A percentile compares a stretch with the other conserved stretches of the same genome.
These are phyloP conservation scores for Chascanopsetta lugubris DNA, from an alignment of 2,113 vertebrate genomes.

Conservation along the genomic window DNA sequence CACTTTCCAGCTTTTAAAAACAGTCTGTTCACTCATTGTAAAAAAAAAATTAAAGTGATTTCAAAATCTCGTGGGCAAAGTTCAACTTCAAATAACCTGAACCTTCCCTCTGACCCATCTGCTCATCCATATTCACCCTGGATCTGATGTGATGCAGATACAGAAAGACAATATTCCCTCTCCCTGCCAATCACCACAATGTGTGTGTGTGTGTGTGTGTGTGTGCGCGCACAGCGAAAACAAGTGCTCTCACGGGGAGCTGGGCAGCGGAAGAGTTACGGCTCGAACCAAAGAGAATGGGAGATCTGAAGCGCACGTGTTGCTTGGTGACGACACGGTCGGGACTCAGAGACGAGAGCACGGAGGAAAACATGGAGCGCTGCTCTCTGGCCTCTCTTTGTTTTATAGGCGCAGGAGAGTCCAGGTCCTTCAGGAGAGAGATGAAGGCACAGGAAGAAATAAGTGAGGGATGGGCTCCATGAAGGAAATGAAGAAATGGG, in stretches of 20 bases:
- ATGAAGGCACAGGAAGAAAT: slow-evolving; percentile 14
- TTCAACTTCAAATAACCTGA: slow-evolving; percentile 11
- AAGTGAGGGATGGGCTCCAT: slow-evolving; percentile 3
- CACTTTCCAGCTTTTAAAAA: no score
- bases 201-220: slow-evolving; percentile 18
- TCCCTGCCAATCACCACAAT: slow-evolving; percentile 66
- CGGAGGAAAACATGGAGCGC: slow-evolving; percentile 50
- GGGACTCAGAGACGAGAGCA: slow-evolving; percentile 34
- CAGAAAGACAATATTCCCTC: slow-evolving; percentile 42
- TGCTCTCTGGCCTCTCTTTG: slow-evolving; percentile 1
- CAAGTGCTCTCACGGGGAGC: slow-evolving; percentile 24
- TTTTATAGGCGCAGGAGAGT: slow-evolving; percentile 18
- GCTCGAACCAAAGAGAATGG: slow-evolving; percentile 43
- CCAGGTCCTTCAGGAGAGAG: slow-evolving; percentile 12
- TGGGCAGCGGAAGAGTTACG: slow-evolving; percentile 30
- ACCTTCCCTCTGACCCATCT: slow-evolving; percentile 1
- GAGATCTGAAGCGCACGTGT: slow-evolving; percentile 29
- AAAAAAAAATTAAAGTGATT: no score
- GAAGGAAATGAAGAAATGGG: slow-evolving; percentile 44
- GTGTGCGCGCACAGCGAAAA: slow-evolving; percentile 26
- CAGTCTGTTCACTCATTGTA: no score
- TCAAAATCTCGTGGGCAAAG: neutral
- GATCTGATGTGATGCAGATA: slow-evolving; percentile 18
- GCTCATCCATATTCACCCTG: slow-evolving; percentile 37
- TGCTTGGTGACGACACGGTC: slow-evolving; percentile 29